Base-by-base conservation (phyloP, 2,888 invertebrate species). In the Nomada lathburiana region DNA sequence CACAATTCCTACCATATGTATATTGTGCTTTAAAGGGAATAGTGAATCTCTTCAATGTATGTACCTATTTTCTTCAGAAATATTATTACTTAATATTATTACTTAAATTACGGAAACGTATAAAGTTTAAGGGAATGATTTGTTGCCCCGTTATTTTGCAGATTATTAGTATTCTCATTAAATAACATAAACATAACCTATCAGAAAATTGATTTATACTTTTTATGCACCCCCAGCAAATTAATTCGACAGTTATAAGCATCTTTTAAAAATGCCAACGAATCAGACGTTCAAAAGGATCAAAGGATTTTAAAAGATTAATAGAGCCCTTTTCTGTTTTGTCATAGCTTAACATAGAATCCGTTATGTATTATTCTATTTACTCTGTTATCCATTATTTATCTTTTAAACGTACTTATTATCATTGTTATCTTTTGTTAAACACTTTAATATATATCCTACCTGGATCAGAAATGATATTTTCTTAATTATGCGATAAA, bases 401-500 rank as follows among this genome's bases (percentile, higher is more conserved):
- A 23, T 53, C 55, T 72, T 65, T 63, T n/a, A n/a, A 55, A 62
- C 62, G 64, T 59, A 20, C 23, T n/a, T 65, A 44, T 69, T 78
- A 70, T 76, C 59, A 72, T 23, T 44, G 57, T 63, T 76, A 80
- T 84, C 42, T 57, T 36, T 69, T n/a, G 1, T 60, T 68, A 67
- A 18, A 65, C 47, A 52, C 20, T 82, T 79, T 80, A 80, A 75
- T 29, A 82, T 82, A 53, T 79, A 75, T 79, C 87, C 63, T 88
- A 87, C 86, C 88, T 87, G 76, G 64, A 53, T 76, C 60, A 29
- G 50, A 81, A 80, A 86, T 65, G 67, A 79, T 69, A 84, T 78
- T 64, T 79, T 65, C 29, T 80, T 88, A 78, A 86, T 86, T 84
- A 62, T 74, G 64, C 64, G 81, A 86, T 76, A 87, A 80, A 76